Percentiles rank a stretch among this genome's conserved stretches.
phyloP scores from a whole-genome alignment of 1,140 invertebrate species.

The Triops cancriformis region DNA sequence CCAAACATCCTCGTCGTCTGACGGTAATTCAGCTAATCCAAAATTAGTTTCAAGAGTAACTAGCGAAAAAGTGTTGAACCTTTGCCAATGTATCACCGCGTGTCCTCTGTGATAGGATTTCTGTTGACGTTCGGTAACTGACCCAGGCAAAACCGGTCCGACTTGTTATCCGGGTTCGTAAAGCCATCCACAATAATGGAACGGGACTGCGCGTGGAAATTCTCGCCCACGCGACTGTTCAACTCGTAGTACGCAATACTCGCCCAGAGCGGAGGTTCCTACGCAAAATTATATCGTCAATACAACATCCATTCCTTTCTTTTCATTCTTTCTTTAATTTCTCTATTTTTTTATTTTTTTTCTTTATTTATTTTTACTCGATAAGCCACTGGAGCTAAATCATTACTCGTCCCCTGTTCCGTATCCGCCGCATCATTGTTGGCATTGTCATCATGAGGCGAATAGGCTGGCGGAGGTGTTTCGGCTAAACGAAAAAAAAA shows the following conservation, averaged over 20 bases:
- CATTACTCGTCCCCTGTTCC: slow-evolving; percentile 40
- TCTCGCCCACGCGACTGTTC: slow-evolving; percentile 89
- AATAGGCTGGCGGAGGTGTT: slow-evolving; percentile 88
- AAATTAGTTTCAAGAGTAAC: slow-evolving; percentile 15
- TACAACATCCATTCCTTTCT: not conserved
- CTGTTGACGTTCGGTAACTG: slow-evolving; percentile 94
- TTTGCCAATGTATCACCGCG: slow-evolving; percentile 90
- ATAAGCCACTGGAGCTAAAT: slow-evolving; percentile 72
- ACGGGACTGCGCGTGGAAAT: slow-evolving; percentile 84
- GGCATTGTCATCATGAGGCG: slow-evolving; percentile 68
- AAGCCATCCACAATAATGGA: slow-evolving; percentile 93
- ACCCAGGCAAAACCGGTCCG: slow-evolving; percentile 86
- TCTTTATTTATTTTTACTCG: slow-evolving; percentile 35
- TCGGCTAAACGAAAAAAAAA: no score
- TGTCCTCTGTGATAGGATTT: slow-evolving; percentile 98
- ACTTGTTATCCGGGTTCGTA: slow-evolving; percentile 91
- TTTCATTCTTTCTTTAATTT: not conserved
- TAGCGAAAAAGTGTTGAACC: slow-evolving; percentile 42
- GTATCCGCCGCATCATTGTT: slow-evolving; percentile 47
- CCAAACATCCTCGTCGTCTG: no score
- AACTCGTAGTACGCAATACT: slow-evolving; percentile 93
- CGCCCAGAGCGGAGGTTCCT: slow-evolving; percentile 86
- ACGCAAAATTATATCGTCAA: not conserved
- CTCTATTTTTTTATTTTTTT: not conserved
- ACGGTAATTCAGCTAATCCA: no score